These are phyloP conservation scores for Trachelus stipa DNA, from an alignment of 2,888 invertebrate species.

Conservation along the genomic window DNA sequence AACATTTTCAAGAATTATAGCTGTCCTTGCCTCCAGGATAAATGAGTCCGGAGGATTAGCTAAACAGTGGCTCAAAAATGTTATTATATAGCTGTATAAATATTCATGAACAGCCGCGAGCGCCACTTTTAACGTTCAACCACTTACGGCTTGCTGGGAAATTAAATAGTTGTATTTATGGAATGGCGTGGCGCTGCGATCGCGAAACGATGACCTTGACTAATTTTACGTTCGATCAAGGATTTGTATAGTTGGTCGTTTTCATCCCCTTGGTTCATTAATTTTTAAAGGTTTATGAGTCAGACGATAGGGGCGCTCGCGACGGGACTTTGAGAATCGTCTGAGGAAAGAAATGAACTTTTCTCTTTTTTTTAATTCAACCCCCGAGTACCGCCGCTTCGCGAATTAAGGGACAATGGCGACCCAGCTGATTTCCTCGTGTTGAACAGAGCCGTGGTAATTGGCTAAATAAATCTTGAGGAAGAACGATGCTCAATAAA, in stretches of 20 bases:
- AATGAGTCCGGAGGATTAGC: slow-evolving; percentile 67
- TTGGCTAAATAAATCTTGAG: slow-evolving; percentile 48
- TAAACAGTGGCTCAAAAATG: slow-evolving; percentile 68
- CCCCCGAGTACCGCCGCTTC: slow-evolving; percentile 1
- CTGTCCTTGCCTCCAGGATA: slow-evolving; percentile 65
- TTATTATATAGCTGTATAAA: slow-evolving; percentile 67
- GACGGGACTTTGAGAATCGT: not conserved
- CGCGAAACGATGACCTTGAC: not conserved
- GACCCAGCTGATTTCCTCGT: slow-evolving; percentile 30
- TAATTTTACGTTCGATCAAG: not conserved
- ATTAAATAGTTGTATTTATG: not conserved
- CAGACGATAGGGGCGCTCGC: not conserved
- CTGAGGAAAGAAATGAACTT: not conserved
- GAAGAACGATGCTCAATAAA: slow-evolving; percentile 55
- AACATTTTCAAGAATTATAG: slow-evolving; percentile 66
- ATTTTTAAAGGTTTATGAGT: not conserved
- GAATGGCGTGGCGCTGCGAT: not conserved
- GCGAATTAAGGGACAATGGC: slow-evolving; percentile 2
- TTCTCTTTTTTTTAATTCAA: slow-evolving; percentile 7
- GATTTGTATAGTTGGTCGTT: not conserved
- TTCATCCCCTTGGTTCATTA: not conserved
- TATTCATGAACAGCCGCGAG: slow-evolving; percentile 59
- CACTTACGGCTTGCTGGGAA: not conserved
- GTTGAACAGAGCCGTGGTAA: slow-evolving; percentile 49
- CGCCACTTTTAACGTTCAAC: slow-evolving; percentile 41